Evolutionary conservation across 2,113 vertebrate genomes (phyloP).

Genomic region (Gymnorhina tibicen): DNA sequence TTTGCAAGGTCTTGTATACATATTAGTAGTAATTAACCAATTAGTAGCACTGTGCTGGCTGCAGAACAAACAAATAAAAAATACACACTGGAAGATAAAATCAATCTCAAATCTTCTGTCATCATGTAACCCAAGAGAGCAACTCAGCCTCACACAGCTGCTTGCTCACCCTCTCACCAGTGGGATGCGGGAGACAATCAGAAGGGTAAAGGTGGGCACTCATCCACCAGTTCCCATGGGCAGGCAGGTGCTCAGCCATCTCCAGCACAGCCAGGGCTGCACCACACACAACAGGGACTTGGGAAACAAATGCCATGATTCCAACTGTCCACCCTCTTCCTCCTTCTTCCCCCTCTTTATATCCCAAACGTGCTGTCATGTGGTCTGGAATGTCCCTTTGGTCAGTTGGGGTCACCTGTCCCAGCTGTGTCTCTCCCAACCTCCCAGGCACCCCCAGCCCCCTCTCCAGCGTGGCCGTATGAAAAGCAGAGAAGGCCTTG

Average conservation of each 20-base stretch:
- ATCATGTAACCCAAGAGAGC: neutral
- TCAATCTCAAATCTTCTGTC: neutral
- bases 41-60: neutral
- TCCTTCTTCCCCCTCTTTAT: neutral
- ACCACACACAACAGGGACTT: rapidly evolving
- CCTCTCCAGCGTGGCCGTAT: neutral
- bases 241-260: neutral
- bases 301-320: rapidly evolving
- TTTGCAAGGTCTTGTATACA: neutral
- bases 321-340: neutral
- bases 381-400: neutral
- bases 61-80: neutral
- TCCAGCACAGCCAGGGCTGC: neutral
- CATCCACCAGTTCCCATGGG: neutral
- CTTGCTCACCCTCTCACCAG: neutral
- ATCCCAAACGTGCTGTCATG: rapidly evolving
- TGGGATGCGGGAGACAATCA: neutral
- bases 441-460: neutral
- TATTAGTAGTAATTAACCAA: neutral
- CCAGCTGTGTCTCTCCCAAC: neutral
- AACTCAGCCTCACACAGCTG: neutral
- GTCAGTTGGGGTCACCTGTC: neutral
- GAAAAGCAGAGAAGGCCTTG: neutral
- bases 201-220: neutral
- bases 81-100: neutral